Evolutionary conservation across 2,888 invertebrate genomes (phyloP).

Genomic region (Venustoraphidia nigricollis): DNA sequence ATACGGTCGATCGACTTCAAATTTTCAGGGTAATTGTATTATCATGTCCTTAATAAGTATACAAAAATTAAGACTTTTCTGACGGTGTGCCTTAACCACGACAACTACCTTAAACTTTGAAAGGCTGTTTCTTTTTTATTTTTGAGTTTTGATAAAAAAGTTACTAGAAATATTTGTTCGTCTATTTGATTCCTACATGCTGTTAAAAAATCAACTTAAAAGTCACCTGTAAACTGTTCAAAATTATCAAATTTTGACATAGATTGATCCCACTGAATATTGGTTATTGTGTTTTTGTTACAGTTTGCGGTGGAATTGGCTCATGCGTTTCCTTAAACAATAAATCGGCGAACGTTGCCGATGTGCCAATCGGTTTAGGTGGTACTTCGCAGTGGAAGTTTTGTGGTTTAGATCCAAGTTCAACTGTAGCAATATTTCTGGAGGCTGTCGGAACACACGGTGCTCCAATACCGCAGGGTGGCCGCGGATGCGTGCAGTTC

Average conservation of each 20-base stretch:
- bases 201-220: too few species aligned
- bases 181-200: too few species aligned
- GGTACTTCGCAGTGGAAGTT: constrained; percentile 98
- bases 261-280: background rate
- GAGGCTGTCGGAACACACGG: constrained; percentile 94
- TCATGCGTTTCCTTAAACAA: constrained; percentile 89
- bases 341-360: constrained; percentile 84
- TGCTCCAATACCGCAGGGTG: constrained; percentile 88
- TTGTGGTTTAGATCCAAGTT: constrained; percentile 83
- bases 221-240: background rate
- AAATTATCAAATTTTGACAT: background rate
- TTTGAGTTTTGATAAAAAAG: too few species aligned
- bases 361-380: constrained; percentile 94
- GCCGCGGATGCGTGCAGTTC: constrained; percentile 92
- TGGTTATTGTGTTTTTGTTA: constrained; percentile 8
- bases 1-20: too few species aligned
- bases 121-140: too few species aligned
- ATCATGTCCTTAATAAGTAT: too few species aligned
- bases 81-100: too few species aligned
- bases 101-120: too few species aligned
- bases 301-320: constrained; percentile 88
- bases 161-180: too few species aligned
- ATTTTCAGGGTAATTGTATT: too few species aligned
- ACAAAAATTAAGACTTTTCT: too few species aligned
- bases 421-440: constrained; percentile 88